These are phyloP conservation scores for Xenops minutus DNA, from an alignment of 2,797 vertebrate genomes.

Conservation along the genomic window DNA sequence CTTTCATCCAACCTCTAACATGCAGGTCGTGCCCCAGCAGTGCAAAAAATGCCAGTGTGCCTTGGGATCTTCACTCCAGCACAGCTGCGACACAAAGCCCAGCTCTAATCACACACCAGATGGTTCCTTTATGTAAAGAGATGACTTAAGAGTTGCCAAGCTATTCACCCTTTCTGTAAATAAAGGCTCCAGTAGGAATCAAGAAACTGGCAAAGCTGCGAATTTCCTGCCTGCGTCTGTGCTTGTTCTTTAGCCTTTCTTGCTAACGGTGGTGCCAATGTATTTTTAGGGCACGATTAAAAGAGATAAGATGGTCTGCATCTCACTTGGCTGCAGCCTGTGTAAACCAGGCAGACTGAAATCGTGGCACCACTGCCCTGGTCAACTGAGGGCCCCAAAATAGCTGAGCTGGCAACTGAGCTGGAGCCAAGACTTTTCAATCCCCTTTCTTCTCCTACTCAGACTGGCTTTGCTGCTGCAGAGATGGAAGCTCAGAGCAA, in stretches of 20 bases:
- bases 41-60: not conserved
- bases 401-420: not conserved
- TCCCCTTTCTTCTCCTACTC: not conserved
- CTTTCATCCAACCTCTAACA: not conserved
- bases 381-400: not conserved
- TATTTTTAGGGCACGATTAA: constrained; percentile 16
- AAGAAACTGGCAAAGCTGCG: constrained; percentile 19
- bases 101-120: constrained; percentile 47
- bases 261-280: not conserved
- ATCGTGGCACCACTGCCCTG: not conserved
- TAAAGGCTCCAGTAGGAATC: constrained; percentile 9
- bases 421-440: not conserved
- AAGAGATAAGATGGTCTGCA: not conserved
- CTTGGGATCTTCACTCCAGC: not conserved
- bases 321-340: not conserved
- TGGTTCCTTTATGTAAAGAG: constrained; percentile 48
- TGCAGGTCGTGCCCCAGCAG: not conserved
- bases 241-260: constrained; percentile 15
- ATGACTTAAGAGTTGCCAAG: constrained; percentile 47
- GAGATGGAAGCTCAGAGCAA: not conserved
- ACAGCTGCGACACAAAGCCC: not conserved
- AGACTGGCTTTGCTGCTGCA: not conserved
- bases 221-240: not conserved
- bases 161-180: constrained; percentile 64
- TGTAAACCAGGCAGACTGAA: not conserved